Evolutionary conservation across 1,140 invertebrate genomes (phyloP).

Genomic region (Prorops nasuta): DNA sequence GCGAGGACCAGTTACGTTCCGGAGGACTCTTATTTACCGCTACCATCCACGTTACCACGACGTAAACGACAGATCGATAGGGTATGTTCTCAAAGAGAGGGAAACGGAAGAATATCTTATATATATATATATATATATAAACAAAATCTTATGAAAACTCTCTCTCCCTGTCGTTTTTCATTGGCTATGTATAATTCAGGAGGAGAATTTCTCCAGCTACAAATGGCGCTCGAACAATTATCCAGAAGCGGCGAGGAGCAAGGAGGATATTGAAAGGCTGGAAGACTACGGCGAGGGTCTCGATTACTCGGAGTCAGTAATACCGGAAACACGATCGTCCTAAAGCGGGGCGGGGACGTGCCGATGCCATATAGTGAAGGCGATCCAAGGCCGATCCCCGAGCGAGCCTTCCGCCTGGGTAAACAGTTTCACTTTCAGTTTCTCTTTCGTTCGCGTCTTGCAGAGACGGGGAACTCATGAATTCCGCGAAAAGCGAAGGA

Average conservation of each 20-base stretch:
- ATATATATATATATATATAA: no score
- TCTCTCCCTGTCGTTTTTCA: no score
- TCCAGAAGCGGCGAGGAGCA: constrained; percentile 17
- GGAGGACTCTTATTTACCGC: constrained; percentile 14
- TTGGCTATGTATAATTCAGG: no score
- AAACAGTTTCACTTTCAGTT: neutral
- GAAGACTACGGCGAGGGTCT: constrained; percentile 20
- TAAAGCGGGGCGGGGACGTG: neutral
- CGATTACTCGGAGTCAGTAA: constrained; percentile 29
- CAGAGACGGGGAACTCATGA: neutral
- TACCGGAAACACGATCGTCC: neutral
- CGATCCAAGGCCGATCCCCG: neutral
- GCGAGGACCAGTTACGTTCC: constrained; percentile 44
- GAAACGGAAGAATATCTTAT: no score
- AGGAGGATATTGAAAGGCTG: constrained; percentile 20
- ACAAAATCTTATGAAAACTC: no score
- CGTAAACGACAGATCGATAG: constrained; percentile 36
- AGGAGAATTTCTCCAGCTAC: no score
- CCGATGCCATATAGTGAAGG: no score
- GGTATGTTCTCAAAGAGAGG: constrained; percentile 27
- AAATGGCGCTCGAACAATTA: no score
- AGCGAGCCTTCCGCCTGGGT: neutral
- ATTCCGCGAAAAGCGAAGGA: neutral
- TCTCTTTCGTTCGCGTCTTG: neutral
- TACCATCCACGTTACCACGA: constrained; percentile 21